phyloP scores from a whole-genome alignment of 2,888 invertebrate genomes.

The Ectemnius cavifrons region DNA sequence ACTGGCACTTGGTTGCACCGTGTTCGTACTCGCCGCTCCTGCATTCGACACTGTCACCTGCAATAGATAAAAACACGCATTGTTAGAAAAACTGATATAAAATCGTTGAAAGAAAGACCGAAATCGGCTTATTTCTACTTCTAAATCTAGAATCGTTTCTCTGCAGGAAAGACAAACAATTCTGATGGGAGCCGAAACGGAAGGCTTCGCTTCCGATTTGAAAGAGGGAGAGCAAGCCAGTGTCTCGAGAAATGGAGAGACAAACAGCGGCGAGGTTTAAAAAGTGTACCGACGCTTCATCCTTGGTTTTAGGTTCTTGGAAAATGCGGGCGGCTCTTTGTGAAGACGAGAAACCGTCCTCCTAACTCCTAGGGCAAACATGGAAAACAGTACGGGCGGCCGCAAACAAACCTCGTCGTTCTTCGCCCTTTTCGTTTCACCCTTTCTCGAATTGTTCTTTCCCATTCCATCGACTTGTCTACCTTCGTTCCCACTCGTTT shows the following conservation, averaged over 20 bases:
- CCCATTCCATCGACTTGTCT: background rate
- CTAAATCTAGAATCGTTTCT: too few species aligned
- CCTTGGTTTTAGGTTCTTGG: conserved; percentile 25
- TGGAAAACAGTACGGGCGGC: conserved; percentile 59
- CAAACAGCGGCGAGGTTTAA: conserved; percentile 43
- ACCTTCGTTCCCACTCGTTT: background rate
- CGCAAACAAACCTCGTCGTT: conserved; percentile 63
- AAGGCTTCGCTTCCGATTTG: background rate
- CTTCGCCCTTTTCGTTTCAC: conserved; percentile 10
- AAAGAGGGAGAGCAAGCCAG: conserved; percentile 10
- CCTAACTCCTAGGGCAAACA: conserved; percentile 72
- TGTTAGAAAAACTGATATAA: background rate
- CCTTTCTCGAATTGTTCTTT: conserved; percentile 15
- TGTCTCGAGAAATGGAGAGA: conserved; percentile 52
- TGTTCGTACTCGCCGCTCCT: conserved; percentile 59
- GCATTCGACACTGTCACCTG: conserved; percentile 54
- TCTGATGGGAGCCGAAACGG: conserved; percentile 25
- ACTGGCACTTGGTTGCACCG: conserved; percentile 70
- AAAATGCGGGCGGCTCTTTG: conserved; percentile 52
- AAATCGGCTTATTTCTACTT: background rate
- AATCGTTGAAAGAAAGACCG: background rate
- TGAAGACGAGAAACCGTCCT: conserved; percentile 49
- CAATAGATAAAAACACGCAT: conserved; percentile 13
- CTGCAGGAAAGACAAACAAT: conserved; percentile 24
- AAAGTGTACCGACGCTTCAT: conserved; percentile 43